Evolutionary conservation across 2,888 invertebrate genomes (phyloP).

Genomic region (Hetaerina titia): DNA sequence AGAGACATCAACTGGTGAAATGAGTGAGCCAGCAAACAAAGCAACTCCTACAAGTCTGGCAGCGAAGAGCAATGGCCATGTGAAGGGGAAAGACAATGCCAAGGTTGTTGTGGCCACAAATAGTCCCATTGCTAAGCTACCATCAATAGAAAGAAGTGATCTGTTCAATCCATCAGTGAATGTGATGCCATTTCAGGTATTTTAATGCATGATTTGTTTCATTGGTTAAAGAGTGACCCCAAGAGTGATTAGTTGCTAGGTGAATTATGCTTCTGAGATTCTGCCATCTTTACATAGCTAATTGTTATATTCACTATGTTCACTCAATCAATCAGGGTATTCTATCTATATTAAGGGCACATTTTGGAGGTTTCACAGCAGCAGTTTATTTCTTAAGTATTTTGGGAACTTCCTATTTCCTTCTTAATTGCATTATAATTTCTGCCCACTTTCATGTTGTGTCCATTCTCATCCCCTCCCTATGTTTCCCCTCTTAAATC

Average conservation of each 20-base stretch:
- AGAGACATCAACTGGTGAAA: neutral
- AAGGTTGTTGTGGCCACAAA: neutral
- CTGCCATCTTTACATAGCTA: no score
- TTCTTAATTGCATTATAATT: no score
- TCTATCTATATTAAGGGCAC: no score
- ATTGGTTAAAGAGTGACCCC: neutral
- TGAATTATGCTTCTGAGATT: no score
- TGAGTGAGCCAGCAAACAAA: neutral
- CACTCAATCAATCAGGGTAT: no score
- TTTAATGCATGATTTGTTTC: neutral
- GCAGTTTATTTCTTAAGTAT: no score
- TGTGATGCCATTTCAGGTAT: conserved; percentile 53
- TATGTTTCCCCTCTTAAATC: no score
- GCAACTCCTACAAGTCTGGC: neutral
- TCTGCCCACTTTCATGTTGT: no score
- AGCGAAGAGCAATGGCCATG: neutral
- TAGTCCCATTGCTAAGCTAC: neutral
- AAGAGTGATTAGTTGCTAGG: neutral
- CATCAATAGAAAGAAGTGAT: neutral
- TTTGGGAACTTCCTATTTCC: no score
- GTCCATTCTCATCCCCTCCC: no score
- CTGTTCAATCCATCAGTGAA: neutral
- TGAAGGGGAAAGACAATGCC: neutral
- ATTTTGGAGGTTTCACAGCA: no score
- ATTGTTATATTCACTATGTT: no score